Conservation (phyloP, 2,113 vertebrate genomes). For the Sylvia atricapilla region DNA sequence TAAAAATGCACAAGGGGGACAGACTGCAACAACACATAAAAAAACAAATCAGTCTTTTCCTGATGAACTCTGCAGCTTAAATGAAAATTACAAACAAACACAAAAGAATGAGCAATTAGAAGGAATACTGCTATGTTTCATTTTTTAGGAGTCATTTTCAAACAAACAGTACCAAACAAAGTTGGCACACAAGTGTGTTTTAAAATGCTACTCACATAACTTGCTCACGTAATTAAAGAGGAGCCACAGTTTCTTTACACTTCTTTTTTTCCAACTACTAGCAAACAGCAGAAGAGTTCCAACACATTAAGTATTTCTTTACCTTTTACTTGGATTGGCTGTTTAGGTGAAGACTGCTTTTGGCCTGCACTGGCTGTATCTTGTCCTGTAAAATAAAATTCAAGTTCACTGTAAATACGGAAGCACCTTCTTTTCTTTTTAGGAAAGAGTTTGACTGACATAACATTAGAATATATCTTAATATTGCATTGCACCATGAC, state of each 20-base stretch:
- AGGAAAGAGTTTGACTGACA: background rate
- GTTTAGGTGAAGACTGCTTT: conserved; percentile 64
- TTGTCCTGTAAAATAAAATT: conserved; percentile 63
- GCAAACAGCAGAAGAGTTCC: background rate
- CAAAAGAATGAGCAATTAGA: background rate
- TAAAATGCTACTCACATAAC: background rate
- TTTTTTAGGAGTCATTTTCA: background rate
- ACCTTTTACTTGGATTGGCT: conserved; percentile 80
- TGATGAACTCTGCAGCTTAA: background rate
- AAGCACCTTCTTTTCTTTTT: background rate
- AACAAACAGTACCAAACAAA: background rate
- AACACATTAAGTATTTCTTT: background rate
- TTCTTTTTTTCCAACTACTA: background rate
- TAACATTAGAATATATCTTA: background rate
- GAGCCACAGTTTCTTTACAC: background rate
- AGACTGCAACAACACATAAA: background rate
- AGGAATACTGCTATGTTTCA: background rate
- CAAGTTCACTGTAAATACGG: background rate
- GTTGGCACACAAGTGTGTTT: background rate
- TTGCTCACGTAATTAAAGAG: background rate
- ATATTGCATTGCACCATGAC: background rate
- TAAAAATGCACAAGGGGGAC: background rate
- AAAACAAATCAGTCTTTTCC: background rate
- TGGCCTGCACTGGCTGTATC: conserved; percentile 59
- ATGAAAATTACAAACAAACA: background rate